Evolutionary conservation across 2,888 invertebrate species (phyloP), one percentile per base, ranked within the genome.

Genomic region (Eupithecia tripunctaria): DNA sequence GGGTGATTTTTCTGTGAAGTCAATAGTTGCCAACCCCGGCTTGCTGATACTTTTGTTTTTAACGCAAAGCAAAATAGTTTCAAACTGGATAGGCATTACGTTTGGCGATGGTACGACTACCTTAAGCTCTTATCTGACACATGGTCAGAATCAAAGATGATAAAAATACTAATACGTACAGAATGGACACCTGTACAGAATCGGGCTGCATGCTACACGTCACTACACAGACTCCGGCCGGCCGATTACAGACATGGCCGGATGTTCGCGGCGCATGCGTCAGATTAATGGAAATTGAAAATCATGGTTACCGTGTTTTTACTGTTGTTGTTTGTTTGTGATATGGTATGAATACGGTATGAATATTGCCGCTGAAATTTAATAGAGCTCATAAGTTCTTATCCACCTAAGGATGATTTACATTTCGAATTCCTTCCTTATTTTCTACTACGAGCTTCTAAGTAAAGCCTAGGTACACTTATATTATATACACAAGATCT

Each of bases 41-140:
- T n/a, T n/a, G n/a, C n/a, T n/a, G n/a, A n/a, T n/a, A n/a, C n/a
- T n/a, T n/a, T n/a, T n/a, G n/a, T n/a, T n/a, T n/a, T n/a, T n/a
- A n/a, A n/a, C n/a, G n/a, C n/a, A n/a, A n/a, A n/a, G n/a, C n/a
- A n/a, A n/a, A n/a, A n/a, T n/a, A n/a, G n/a, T n/a, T n/a, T n/a
- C n/a, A n/a, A n/a, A n/a, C n/a, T n/a, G n/a, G n/a, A n/a, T n/a
- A n/a, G n/a, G n/a, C n/a, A 43, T 18, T 51, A 21, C 5, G 8
- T 56, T 56, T 14, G n/a, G n/a, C 18, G 14, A 60, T 18, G 29
- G 60, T 29, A 29, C 60, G 60, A 18, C 27, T 18, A 29, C 27
- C 60, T 60, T 60, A 21, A 29, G 18, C 29, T 60, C 60, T 60
- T 60, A 60, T 60, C 60, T 60, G 60, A 60, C 60, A 60, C 60